Conservation (phyloP, 2,113 vertebrate genomes). For the Chloroceryle aenea region DNA sequence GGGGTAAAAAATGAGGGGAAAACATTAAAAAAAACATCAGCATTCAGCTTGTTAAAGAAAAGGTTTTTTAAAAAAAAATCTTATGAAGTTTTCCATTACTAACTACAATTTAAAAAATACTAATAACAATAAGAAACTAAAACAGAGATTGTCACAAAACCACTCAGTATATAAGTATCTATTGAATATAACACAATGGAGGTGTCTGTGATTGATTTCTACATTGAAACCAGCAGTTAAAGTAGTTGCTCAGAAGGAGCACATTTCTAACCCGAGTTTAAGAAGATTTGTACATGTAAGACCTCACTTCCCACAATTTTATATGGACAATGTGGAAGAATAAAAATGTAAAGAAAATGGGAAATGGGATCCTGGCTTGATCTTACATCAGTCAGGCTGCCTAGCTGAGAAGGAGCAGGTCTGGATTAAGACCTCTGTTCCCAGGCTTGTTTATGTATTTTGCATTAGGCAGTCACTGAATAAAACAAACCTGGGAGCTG, state of each 20-base stretch:
- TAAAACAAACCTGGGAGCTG: constrained; percentile 22
- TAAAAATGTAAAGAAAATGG: background rate
- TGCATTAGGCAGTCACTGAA: background rate
- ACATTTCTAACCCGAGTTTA: background rate
- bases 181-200: background rate
- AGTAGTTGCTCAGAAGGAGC: accelerated
- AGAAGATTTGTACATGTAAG: background rate
- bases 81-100: background rate
- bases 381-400: background rate
- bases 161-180: background rate
- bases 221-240: background rate
- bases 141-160: background rate
- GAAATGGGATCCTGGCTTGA: background rate
- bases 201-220: background rate
- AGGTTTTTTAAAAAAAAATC: background rate
- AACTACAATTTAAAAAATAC: background rate
- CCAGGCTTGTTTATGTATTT: constrained; percentile 41
- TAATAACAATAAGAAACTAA: background rate
- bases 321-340: background rate
- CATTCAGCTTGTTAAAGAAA: background rate
- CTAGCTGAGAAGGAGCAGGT: background rate
- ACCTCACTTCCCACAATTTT: background rate
- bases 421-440: constrained; percentile 7
- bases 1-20: background rate
- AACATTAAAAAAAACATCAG: background rate